Evolutionary conservation across 2,797 vertebrate species (phyloP), one percentile per base, ranked within the genome.

Genomic region (Hephaestus fuliginosus): DNA sequence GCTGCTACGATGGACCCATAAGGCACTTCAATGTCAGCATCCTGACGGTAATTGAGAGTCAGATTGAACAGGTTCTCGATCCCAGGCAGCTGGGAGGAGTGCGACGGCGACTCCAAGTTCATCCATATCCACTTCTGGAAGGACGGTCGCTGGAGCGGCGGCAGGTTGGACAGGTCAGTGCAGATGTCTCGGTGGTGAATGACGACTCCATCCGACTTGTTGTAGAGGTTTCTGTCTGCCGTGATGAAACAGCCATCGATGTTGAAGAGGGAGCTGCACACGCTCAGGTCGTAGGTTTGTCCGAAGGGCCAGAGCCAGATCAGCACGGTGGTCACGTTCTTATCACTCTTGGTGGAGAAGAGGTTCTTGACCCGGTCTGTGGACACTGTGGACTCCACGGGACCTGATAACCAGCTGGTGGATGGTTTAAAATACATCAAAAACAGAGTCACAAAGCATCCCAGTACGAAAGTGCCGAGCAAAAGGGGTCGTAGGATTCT

Each of bases 61-160:
- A 99, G 92, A 84, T 99, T 99, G 91, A 99, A 99, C 67, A 99
- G 86, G 80, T 97, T 97, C 77, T 98, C 98, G 7, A 98, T 97
- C 62, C 97, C 97, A 55, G 96, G 95, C 80, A 97, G 95, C 78
- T 98, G 96, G n/a, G 97, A 97, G 2, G 97, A 98, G 73, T 99
- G 97, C 1, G 98, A 98, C 10, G 98, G 98, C 2, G 98, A 99
- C 93, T 99, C 98, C 83, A 99, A 82, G 90, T 99, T 99, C 97
- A 99, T 98, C 98, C 98, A 99, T 90, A 99, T 95, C 98, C 98
- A 99, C 87, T 98, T 99, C 93, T 99, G 98, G 91, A 98, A 97
- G 1, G 96, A 95, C 22, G 98, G 98, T 48, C 98, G 96, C 73
- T 96, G 95, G 49, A 95, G 84, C 28, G 96, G 96, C 33, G 98